These are phyloP conservation scores for Oscheius sp. DNA, from an alignment of 1,140 invertebrate species.

Conservation along the genomic window DNA sequence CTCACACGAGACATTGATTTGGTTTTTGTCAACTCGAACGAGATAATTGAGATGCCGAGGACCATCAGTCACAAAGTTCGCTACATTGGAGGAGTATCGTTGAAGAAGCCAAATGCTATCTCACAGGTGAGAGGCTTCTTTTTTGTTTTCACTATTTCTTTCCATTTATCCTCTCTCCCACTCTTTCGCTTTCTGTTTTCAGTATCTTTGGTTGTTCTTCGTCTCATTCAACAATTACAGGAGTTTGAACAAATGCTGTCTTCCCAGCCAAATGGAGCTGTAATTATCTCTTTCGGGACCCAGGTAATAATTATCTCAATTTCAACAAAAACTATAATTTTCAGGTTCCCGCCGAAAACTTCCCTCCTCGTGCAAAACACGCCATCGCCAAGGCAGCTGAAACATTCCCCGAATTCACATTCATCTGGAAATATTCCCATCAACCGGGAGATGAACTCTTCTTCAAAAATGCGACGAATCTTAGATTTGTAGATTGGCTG, in stretches of 20 bases:
- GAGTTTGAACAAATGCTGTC: constrained; percentile 15
- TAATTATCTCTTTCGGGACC: constrained; percentile 30
- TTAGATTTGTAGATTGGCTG: constrained; percentile 25
- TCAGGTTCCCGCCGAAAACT: constrained; percentile 1
- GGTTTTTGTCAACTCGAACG: constrained; percentile 17
- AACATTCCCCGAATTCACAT: constrained; percentile 16
- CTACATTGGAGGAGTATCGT: constrained; percentile 26
- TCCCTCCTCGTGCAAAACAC: neutral
- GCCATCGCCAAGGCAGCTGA: constrained; percentile 14
- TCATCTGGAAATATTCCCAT: constrained; percentile 26
- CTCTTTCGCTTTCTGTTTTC: no score
- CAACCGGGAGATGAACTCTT: constrained; percentile 24
- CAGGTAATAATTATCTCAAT: no score
- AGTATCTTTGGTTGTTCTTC: no score
- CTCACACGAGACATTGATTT: neutral
- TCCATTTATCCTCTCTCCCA: no score
- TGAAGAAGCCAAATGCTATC: constrained; percentile 22
- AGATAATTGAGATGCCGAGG: constrained; percentile 15
- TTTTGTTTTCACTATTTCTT: no score
- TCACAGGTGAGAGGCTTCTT: neutral
- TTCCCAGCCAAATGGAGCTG: neutral
- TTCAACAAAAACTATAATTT: no score
- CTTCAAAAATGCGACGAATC: constrained; percentile 24
- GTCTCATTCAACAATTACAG: neutral
- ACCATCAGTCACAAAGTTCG: constrained; percentile 15